Percentiles rank a stretch among this genome's conserved stretches.
Evolutionary conservation across 2,113 vertebrate genomes (phyloP).

Genomic region (Sceloporus tristichus): DNA sequence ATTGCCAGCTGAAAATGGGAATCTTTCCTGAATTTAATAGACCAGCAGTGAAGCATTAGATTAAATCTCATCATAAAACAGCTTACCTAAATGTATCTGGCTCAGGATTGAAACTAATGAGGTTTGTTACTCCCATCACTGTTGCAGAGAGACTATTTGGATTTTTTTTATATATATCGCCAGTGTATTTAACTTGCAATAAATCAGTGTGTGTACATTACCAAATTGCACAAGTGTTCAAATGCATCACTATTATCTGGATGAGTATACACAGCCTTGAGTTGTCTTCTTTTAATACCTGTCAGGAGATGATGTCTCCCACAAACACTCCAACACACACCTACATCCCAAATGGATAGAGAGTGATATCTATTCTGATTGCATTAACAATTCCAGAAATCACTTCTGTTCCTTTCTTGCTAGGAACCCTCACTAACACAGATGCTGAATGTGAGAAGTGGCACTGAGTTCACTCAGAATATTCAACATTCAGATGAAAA

Average conservation of each 20-base stretch:
- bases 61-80: constrained; percentile 13
- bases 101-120: background rate
- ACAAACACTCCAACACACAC: constrained; percentile 7
- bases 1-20: background rate
- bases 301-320: constrained; percentile 46
- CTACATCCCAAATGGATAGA: background rate
- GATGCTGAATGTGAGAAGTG: constrained; percentile 47
- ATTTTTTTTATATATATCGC: background rate
- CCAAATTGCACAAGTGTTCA: background rate
- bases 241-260: background rate
- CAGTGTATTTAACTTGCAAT: background rate
- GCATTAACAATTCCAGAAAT: constrained; percentile 49
- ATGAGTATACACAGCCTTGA: background rate
- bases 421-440: constrained; percentile 47
- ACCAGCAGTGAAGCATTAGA: background rate
- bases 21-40: background rate
- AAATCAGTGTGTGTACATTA: background rate
- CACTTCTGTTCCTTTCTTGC: constrained; percentile 48
- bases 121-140: background rate
- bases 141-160: background rate
- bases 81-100: constrained; percentile 11
- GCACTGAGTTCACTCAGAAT: constrained; percentile 60
- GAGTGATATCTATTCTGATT: constrained; percentile 31
- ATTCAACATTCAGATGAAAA: constrained; percentile 65
- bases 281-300: constrained; percentile 25